Evolutionary conservation across 2,797 vertebrate species (phyloP).

Genomic region (Muscicapa striata): DNA sequence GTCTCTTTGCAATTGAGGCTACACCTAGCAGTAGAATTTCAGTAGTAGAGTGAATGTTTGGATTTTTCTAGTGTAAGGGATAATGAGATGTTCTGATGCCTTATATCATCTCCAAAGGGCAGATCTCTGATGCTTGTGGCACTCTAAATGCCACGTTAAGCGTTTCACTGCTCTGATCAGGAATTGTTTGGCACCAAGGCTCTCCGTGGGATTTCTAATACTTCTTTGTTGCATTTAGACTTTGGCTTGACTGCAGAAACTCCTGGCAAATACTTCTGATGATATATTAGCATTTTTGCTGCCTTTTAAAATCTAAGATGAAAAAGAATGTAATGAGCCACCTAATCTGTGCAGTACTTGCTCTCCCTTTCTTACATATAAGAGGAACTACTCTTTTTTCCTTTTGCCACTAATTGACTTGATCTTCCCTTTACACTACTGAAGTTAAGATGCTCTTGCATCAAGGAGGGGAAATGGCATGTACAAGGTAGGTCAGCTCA

Average conservation of each 20-base stretch:
- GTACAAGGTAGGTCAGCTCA: neutral
- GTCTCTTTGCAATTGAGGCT: neutral
- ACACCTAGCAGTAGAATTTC: neutral
- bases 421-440: neutral
- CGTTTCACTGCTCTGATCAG: neutral
- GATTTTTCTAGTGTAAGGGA: neutral
- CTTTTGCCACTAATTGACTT: constrained; percentile 11
- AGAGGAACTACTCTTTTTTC: neutral
- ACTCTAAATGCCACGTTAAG: neutral
- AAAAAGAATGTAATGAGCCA: constrained; percentile 32
- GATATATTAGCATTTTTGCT: constrained; percentile 18
- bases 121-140: neutral
- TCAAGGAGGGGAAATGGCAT: neutral
- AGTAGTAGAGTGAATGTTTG: neutral
- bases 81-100: neutral
- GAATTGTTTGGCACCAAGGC: neutral
- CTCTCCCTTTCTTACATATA: neutral
- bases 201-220: neutral
- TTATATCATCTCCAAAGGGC: neutral
- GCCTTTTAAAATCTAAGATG: constrained; percentile 16
- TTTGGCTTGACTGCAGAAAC: neutral
- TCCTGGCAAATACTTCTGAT: neutral
- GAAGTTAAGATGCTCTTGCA: neutral
- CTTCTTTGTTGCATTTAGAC: neutral
- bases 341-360: neutral